These are phyloP conservation scores for Clarias gariepinus DNA, from an alignment of 2,113 vertebrate species.

Conservation along the genomic window DNA sequence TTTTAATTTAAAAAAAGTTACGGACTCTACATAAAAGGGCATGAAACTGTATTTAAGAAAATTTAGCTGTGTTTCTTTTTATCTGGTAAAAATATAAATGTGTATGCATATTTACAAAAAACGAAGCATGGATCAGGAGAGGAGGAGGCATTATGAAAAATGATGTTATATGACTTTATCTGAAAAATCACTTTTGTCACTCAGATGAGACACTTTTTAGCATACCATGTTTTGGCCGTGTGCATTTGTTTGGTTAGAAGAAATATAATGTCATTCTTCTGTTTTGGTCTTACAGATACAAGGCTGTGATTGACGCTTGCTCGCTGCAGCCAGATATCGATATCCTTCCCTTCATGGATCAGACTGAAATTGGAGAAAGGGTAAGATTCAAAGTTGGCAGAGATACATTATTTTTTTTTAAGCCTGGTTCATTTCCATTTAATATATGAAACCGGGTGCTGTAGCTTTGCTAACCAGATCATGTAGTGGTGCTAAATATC, in stretches of 20 bases:
- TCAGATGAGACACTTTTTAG: too few species aligned
- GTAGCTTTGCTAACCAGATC: slow-evolving; percentile 37
- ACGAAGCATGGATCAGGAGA: too few species aligned
- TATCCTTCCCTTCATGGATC: slow-evolving; percentile 93
- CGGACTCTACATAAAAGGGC: too few species aligned
- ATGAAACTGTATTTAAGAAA: too few species aligned
- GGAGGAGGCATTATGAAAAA: too few species aligned
- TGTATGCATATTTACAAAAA: too few species aligned
- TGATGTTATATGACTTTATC: too few species aligned
- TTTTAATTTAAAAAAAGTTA: too few species aligned
- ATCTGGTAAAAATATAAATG: too few species aligned
- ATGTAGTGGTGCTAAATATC: slow-evolving; percentile 25
- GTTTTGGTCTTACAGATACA: slow-evolving; percentile 79
- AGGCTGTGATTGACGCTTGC: slow-evolving; percentile 93
- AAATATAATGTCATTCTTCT: background rate
- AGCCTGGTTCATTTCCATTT: background rate
- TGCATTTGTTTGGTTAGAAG: background rate
- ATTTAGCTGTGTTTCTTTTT: too few species aligned
- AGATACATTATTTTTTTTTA: background rate
- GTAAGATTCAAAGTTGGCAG: slow-evolving; percentile 62
- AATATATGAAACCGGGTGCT: slow-evolving; percentile 22
- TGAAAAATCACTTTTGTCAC: too few species aligned
- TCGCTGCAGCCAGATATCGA: slow-evolving; percentile 98
- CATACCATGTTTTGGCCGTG: too few species aligned
- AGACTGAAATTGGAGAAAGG: slow-evolving; percentile 98